Evolutionary conservation across 2,888 invertebrate species (phyloP).

Genomic region (Philaethria dido): DNA sequence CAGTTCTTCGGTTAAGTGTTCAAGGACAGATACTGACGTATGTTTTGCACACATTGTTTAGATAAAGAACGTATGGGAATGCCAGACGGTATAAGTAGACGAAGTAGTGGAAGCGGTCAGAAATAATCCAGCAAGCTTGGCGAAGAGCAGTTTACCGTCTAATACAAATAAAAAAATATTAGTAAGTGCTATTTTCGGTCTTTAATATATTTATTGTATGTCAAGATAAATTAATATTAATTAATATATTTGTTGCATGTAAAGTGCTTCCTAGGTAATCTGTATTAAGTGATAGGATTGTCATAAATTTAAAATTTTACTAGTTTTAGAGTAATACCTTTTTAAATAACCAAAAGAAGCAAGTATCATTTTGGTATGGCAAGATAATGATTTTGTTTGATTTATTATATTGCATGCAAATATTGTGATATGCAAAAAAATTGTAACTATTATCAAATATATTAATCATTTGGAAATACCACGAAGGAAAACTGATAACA

Average conservation of each 20-base stretch:
- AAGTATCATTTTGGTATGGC: no score
- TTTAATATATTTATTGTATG: no score
- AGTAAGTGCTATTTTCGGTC: background rate
- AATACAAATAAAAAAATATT: background rate
- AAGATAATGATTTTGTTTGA: background rate
- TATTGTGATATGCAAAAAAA: background rate
- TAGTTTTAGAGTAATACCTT: no score
- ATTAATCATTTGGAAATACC: background rate
- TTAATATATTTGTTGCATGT: no score
- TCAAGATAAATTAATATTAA: no score
- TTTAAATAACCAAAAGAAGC: no score
- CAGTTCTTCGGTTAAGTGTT: background rate
- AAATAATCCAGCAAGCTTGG: background rate
- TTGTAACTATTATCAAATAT: background rate
- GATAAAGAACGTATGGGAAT: background rate
- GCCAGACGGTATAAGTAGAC: background rate
- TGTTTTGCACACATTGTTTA: background rate
- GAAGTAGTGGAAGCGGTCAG: background rate
- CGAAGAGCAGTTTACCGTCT: background rate
- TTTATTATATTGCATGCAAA: background rate
- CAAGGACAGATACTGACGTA: background rate
- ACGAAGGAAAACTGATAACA: background rate
- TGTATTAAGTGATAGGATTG: no score
- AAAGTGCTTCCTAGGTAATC: no score
- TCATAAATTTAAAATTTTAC: no score